These are phyloP conservation scores for Latrodectus elegans DNA, from an alignment of 2,888 invertebrate genomes.

Conservation along the genomic window DNA sequence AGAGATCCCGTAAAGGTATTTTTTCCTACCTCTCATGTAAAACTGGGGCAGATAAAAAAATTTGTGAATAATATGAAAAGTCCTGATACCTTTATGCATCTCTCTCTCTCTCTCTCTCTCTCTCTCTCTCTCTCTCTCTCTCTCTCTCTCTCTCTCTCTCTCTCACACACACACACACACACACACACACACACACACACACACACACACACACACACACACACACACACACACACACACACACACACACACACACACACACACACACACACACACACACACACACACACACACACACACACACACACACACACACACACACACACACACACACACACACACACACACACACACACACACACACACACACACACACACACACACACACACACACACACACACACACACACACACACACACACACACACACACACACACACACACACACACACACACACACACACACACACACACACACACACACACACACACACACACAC, in stretches of 20 bases:
- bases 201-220: background rate
- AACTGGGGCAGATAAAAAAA: no score
- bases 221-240: background rate
- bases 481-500: background rate
- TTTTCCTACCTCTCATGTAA: no score
- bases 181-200: background rate
- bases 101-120: no score
- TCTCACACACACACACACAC: background rate
- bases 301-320: background rate
- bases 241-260: background rate
- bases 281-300: background rate
- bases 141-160: background rate
- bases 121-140: background rate
- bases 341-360: background rate
- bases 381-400: background rate
- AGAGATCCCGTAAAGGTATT: no score
- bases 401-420: background rate
- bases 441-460: background rate
- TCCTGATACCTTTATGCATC: no score
- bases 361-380: background rate
- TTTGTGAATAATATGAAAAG: no score
- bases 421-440: background rate
- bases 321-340: background rate
- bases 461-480: background rate
- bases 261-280: background rate